Evolutionary conservation across 2,888 invertebrate genomes (phyloP).

Genomic region (Leucoma salicis): DNA sequence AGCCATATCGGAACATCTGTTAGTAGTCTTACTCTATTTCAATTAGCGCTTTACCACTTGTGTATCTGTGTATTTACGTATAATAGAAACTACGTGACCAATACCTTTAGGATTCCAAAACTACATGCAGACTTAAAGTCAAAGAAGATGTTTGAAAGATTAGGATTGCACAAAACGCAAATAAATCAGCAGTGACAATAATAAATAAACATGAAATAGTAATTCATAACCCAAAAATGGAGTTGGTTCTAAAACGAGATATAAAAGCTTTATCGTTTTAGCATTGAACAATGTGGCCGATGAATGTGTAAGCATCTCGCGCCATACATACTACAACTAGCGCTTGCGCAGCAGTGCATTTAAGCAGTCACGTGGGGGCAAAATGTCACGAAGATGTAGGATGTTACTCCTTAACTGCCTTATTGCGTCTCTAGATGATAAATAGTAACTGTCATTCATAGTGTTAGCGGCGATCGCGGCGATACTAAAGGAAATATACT

Average conservation of each 20-base stretch:
- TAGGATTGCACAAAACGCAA: constrained; percentile 9
- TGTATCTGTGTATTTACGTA: too few relatives aligned
- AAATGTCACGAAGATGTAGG: constrained; percentile 39
- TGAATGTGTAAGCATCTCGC: constrained; percentile 56
- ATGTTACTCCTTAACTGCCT: constrained; percentile 6
- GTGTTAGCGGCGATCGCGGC: too few relatives aligned
- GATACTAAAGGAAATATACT: too few relatives aligned
- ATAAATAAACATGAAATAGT: constrained; percentile 27
- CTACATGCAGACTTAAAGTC: constrained; percentile 16
- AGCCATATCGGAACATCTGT: too few relatives aligned
- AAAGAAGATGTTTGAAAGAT: constrained; percentile 27
- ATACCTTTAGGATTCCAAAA: constrained; percentile 16
- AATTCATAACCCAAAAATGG: constrained; percentile 36
- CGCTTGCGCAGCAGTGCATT: constrained; percentile 38
- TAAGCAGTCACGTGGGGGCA: constrained; percentile 47
- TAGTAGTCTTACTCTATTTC: too few relatives aligned
- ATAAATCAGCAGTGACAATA: constrained; percentile 26
- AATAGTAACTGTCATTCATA: not conserved
- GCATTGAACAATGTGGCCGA: constrained; percentile 54
- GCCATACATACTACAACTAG: constrained; percentile 62
- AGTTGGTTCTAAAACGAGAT: constrained; percentile 41
- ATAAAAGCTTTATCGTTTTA: constrained; percentile 43
- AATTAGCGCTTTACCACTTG: too few relatives aligned
- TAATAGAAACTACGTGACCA: too few relatives aligned
- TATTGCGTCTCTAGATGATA: constrained; percentile 10